A percentile compares a stretch with the other conserved stretches of the same genome.
Evolutionary conservation across 2,888 invertebrate genomes (phyloP).

Genomic region (Eupelmus urozonus): DNA sequence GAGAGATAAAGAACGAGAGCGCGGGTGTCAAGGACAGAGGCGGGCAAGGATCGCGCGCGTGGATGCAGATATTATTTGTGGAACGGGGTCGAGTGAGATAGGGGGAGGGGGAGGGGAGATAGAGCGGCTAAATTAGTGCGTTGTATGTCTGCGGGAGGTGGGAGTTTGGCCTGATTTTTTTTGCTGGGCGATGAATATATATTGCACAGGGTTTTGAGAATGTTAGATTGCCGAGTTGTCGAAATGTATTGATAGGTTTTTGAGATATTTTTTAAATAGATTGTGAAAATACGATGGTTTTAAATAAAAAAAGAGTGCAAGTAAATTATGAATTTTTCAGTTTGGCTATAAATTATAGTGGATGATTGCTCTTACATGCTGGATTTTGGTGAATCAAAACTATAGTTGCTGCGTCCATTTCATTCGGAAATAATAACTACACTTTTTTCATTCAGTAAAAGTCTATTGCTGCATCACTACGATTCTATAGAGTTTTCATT

Average conservation of each 20-base stretch:
- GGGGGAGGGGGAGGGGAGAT: conserved; percentile 23
- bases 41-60: conserved; percentile 28
- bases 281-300: background rate
- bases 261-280: no score
- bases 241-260: no score
- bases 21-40: conserved; percentile 12
- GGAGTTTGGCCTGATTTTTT: background rate
- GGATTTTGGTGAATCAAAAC: conserved; percentile 65
- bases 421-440: conserved; percentile 2
- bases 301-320: background rate
- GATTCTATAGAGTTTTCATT: background rate
- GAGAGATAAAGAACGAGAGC: background rate
- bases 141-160: background rate
- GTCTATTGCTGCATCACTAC: no score
- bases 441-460: conserved; percentile 17
- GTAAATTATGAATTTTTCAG: background rate
- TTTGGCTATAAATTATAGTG: background rate
- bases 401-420: conserved; percentile 68
- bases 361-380: conserved; percentile 66
- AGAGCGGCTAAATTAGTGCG: conserved; percentile 24
- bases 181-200: conserved; percentile 11
- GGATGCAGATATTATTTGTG: conserved; percentile 23
- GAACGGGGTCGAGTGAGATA: conserved; percentile 20
- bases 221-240: no score
- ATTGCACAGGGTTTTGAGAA: no score